A percentile compares a stretch with the other conserved stretches of the same genome.
Conservation (phyloP, 1,140 invertebrate genomes). For the Archegozetes longisetosus region DNA sequence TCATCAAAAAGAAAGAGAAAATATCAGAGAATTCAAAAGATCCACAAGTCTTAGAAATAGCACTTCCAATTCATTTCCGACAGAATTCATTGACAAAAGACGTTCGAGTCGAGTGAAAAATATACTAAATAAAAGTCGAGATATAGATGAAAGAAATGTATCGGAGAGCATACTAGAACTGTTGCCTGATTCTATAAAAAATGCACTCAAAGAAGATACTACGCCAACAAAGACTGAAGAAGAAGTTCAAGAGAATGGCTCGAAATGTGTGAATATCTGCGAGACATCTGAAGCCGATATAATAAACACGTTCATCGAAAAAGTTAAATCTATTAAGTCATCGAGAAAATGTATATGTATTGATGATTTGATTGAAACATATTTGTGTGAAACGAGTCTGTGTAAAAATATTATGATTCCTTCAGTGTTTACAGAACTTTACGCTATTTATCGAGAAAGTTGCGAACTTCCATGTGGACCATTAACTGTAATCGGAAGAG, state of each 20-base stretch:
- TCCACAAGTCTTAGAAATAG: neutral
- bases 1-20: neutral
- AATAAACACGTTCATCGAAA: neutral
- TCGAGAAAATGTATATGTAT: neutral
- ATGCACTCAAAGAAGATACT: neutral
- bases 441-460: conserved; percentile 11
- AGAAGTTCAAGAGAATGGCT: neutral
- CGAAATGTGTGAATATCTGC: neutral
- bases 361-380: conserved; percentile 7
- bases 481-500: neutral
- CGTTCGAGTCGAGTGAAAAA: conserved; percentile 13
- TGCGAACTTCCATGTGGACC: conserved; percentile 1
- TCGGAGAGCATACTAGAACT: conserved; percentile 2
- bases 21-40: neutral
- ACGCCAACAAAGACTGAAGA: no score
- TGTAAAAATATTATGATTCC: conserved; percentile 8
- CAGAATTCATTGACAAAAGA: conserved; percentile 17
- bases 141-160: conserved; percentile 1
- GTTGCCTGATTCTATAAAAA: neutral
- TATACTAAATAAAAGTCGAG: conserved; percentile 5
- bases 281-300: neutral
- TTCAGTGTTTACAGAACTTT: conserved; percentile 5
- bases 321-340: neutral
- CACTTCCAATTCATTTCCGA: conserved; percentile 7
- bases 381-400: neutral